phyloP scores from a whole-genome alignment of 2,797 vertebrate species.

The Euphonia xanthogaster region DNA sequence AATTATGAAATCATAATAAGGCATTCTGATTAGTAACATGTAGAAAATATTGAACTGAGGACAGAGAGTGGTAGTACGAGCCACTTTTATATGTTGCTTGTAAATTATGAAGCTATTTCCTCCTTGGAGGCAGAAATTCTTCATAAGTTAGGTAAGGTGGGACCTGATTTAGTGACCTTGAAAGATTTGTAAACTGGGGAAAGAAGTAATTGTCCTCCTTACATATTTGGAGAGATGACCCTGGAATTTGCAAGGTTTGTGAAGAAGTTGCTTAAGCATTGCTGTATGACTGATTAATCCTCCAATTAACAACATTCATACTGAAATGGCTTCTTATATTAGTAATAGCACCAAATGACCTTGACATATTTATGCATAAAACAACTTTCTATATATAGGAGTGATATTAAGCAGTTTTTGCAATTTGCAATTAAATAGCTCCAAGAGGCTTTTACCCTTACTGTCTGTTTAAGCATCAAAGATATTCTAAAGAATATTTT shows the following conservation, averaged over 20 bases:
- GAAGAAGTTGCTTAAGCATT: conserved; percentile 15
- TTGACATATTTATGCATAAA: conserved; percentile 43
- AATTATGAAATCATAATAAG: background rate
- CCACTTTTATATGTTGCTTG: background rate
- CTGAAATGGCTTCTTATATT: conserved; percentile 14
- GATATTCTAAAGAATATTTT: background rate
- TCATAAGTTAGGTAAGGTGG: background rate
- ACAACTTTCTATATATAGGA: background rate
- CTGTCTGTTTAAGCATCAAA: background rate
- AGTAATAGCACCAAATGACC: conserved; percentile 7
- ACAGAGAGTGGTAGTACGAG: background rate
- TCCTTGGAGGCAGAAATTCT: background rate
- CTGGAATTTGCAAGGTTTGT: background rate
- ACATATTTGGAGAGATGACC: background rate
- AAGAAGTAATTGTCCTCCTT: background rate
- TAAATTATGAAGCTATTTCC: background rate
- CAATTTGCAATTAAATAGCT: conserved; percentile 31
- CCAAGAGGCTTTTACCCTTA: background rate
- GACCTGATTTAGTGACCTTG: background rate
- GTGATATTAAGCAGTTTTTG: conserved; percentile 19
- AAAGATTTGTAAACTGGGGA: background rate
- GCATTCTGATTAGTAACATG: background rate
- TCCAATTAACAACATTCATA: conserved; percentile 22
- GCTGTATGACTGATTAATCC: conserved; percentile 37
- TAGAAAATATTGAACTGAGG: background rate